Conservation (phyloP, 2,888 invertebrate species). For the Drosophila meridionalis region DNA sequence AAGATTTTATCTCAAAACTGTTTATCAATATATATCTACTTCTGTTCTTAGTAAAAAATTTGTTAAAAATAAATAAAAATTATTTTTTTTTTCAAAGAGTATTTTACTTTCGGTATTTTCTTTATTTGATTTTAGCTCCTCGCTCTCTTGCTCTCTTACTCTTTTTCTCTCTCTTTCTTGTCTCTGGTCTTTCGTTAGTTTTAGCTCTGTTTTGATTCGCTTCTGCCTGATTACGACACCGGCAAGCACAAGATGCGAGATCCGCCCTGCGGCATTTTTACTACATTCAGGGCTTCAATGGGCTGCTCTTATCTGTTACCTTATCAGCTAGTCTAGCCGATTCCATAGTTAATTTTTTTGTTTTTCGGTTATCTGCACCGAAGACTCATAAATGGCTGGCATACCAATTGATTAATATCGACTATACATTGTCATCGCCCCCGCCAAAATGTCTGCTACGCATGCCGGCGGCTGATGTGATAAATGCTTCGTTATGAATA, state of each 20-base stretch:
- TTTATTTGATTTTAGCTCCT: background rate
- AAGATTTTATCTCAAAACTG: no score
- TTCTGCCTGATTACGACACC: conserved; percentile 29
- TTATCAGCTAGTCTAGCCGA: conserved; percentile 35
- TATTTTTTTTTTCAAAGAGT: background rate
- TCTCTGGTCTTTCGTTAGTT: background rate
- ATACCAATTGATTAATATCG: conserved; percentile 26
- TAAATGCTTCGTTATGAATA: no score
- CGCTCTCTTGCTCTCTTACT: background rate
- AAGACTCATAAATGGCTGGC: conserved; percentile 17
- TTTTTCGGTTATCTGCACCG: conserved; percentile 18
- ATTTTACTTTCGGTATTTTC: background rate
- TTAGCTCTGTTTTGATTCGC: conserved; percentile 31
- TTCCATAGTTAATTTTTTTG: conserved; percentile 10
- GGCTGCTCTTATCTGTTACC: conserved; percentile 32
- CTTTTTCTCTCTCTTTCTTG: no score
- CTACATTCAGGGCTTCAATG: conserved; percentile 27
- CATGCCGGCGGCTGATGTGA: conserved; percentile 15
- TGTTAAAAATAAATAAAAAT: no score
- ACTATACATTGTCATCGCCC: conserved; percentile 10
- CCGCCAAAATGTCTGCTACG: conserved; percentile 26
- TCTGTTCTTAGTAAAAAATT: no score
- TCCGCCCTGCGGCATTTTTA: conserved; percentile 27
- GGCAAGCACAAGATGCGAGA: conserved; percentile 13
- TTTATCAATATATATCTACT: no score